phyloP scores from a whole-genome alignment of 1,140 invertebrate species.

The Epicauta chinensis region DNA sequence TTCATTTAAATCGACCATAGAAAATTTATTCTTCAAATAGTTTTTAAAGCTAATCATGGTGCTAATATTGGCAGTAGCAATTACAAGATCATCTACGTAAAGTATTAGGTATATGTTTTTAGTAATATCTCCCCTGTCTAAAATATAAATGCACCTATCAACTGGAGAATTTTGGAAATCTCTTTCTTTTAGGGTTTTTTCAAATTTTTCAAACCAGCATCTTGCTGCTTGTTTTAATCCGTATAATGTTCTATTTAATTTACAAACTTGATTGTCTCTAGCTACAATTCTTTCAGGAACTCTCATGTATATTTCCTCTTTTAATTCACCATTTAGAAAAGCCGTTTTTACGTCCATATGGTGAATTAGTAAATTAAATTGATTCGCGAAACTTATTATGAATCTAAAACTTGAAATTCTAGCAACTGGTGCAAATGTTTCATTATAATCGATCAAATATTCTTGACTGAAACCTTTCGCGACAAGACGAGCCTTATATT shows the following conservation, averaged over 20 bases:
- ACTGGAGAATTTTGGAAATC: too few relatives aligned
- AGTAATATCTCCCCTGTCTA: too few relatives aligned
- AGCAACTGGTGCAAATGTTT: constrained; percentile 30
- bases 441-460: constrained; percentile 37
- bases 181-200: too few relatives aligned
- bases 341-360: constrained; percentile 39
- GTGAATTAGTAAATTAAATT: constrained; percentile 40
- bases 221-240: too few relatives aligned
- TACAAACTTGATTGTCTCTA: too few relatives aligned
- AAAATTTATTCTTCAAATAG: constrained; percentile 11
- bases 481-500: too few relatives aligned
- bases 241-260: too few relatives aligned
- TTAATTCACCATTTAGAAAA: constrained; percentile 38
- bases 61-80: constrained; percentile 21
- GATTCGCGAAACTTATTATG: constrained; percentile 42
- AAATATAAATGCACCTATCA: too few relatives aligned
- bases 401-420: constrained; percentile 33
- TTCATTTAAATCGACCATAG: constrained; percentile 9
- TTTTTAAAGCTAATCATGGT: constrained; percentile 23
- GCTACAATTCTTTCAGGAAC: constrained; percentile 36
- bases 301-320: constrained; percentile 40
- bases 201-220: too few relatives aligned
- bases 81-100: constrained; percentile 32
- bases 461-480: constrained; percentile 20
- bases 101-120: constrained; percentile 33